Percentiles rank a stretch among this genome's conserved stretches.
phyloP scores from a whole-genome alignment of 2,797 vertebrate species.

The Gallinago stenura region DNA sequence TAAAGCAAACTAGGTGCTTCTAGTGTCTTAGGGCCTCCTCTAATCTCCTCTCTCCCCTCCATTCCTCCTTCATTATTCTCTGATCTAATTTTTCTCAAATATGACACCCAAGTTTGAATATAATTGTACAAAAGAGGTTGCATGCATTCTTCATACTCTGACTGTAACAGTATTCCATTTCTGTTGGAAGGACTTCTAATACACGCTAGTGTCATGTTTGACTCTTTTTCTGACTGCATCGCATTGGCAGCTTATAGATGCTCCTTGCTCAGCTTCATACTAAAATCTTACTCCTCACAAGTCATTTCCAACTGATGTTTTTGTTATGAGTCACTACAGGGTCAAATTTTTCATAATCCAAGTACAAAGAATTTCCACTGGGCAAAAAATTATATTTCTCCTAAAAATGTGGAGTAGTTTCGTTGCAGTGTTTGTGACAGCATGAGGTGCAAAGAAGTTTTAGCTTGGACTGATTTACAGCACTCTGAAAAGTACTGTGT shows the following conservation, averaged over 20 bases:
- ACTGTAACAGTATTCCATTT: background rate
- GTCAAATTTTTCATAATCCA: background rate
- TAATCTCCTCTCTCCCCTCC: background rate
- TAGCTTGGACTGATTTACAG: background rate
- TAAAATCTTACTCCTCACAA: background rate
- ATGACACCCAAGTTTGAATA: background rate
- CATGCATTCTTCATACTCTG: background rate
- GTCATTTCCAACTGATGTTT: background rate
- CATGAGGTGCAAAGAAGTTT: background rate
- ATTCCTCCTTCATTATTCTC: background rate
- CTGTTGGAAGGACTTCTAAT: background rate
- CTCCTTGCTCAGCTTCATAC: background rate
- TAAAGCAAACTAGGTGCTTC: background rate
- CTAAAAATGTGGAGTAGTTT: background rate
- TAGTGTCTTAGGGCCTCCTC: background rate
- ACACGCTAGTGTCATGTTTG: background rate
- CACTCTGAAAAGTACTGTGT: background rate
- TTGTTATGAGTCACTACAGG: background rate
- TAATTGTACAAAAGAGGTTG: background rate
- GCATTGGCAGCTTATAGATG: background rate
- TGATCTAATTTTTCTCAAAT: background rate
- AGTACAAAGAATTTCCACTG: background rate
- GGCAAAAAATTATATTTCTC: background rate
- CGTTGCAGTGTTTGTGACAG: background rate
- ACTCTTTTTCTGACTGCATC: background rate